A percentile compares a stretch with the other conserved stretches of the same genome.
phyloP scores from a whole-genome alignment of 2,797 vertebrate species.

The Microcaecilia unicolor region DNA sequence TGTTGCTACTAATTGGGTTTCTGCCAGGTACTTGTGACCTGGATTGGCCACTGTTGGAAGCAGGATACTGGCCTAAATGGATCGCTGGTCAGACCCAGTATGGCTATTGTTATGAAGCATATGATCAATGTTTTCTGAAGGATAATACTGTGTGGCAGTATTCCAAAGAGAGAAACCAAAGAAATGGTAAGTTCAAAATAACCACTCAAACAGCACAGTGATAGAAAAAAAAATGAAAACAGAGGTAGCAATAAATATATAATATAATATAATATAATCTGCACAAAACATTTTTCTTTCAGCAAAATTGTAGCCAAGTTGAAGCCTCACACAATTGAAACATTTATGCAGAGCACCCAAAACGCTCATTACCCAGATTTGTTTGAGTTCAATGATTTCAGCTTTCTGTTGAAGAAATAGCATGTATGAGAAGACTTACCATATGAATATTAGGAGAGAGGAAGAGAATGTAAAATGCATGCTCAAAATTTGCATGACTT shows the following conservation, averaged over 20 bases:
- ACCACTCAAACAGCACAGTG: too few species aligned
- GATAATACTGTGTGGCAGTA: constrained; percentile 17
- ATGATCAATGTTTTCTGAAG: constrained; percentile 33
- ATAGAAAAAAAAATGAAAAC: constrained; percentile 43
- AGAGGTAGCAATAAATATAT: too few species aligned
- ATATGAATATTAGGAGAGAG: constrained; percentile 49
- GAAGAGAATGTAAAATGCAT: constrained; percentile 35
- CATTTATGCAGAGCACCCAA: constrained; percentile 58
- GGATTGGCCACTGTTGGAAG: too few species aligned
- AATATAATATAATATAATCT: too few species aligned
- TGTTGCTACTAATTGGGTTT: too few species aligned
- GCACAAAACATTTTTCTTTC: constrained; percentile 36
- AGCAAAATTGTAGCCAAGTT: constrained; percentile 48
- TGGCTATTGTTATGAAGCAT: constrained; percentile 46
- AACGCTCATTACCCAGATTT: constrained; percentile 56
- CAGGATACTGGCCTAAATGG: too few species aligned
- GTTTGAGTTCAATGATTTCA: constrained; percentile 54
- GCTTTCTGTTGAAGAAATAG: constrained; percentile 57
- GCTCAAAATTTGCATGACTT: constrained; percentile 52
- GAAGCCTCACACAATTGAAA: constrained; percentile 55
- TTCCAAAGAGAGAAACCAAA: constrained; percentile 35
- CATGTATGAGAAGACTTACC: constrained; percentile 52
- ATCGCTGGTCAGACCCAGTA: too few species aligned
- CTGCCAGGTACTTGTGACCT: too few species aligned
- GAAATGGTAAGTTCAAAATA: constrained; percentile 30